Evolutionary conservation across 1,140 invertebrate species (phyloP).

Genomic region (Drosophila jambulina): DNA sequence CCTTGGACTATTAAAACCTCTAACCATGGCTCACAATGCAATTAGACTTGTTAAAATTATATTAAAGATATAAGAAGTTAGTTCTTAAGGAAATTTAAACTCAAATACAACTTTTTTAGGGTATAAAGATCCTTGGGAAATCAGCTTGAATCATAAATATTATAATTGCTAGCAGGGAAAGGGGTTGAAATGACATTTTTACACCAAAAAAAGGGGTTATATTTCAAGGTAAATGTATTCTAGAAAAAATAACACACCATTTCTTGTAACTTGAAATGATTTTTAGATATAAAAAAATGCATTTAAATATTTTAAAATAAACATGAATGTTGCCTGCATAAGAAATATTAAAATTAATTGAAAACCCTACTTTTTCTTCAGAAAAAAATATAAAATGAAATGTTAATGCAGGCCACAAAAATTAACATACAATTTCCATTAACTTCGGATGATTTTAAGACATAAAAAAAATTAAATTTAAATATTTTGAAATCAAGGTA

Average conservation of each 20-base stretch:
- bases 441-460: not conserved
- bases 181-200: not conserved
- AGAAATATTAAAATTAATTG: not conserved
- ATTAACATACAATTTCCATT: not conserved
- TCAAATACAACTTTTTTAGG: no score
- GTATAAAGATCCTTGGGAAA: not conserved
- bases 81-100: not conserved
- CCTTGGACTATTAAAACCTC: not conserved
- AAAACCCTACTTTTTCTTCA: not conserved
- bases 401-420: not conserved
- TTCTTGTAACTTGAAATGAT: not conserved
- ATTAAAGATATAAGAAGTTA: not conserved
- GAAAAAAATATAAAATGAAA: not conserved
- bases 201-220: not conserved
- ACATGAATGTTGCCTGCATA: not conserved
- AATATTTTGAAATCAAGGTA: not conserved
- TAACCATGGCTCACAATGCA: not conserved
- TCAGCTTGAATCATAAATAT: not conserved
- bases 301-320: slow-evolving; percentile 1
- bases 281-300: not conserved
- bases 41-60: not conserved
- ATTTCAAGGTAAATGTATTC: not conserved
- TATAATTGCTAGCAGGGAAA: not conserved
- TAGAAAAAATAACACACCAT: not conserved
- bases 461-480: not conserved